Evolutionary conservation across 2,888 invertebrate genomes (phyloP), one percentile per base, ranked within the genome.

Genomic region (Hymenopus coronatus): DNA sequence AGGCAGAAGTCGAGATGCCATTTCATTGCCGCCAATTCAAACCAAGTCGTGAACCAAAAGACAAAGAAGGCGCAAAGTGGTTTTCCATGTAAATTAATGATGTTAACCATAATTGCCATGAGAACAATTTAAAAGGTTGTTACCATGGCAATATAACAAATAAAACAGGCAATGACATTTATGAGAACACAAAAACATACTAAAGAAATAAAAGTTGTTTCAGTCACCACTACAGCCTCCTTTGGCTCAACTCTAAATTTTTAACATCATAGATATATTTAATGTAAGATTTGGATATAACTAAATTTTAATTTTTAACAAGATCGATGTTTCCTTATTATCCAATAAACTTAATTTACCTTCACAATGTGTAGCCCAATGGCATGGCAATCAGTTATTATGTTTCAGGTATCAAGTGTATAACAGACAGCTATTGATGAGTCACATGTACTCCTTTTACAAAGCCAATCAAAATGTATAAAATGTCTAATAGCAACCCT

Each of bases 61-160:
- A 95, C 94, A 95, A 94, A 95, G 94, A 94, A 94, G 94, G 94
- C 95, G 95, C 94, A 95, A 94, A 93, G 94, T 94, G 94, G 94
- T 94, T 95, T 95, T 95, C 95, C 95, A 94, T 94, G 94, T 95
- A 94, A 95, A 93, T 93, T 93, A 94, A 92, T 93, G 89, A 90
- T 90, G 90, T 89, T 90, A 91, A 90, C 88, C 89, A 90, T 88
- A 86, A 90, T 90, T 89, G 90, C 90, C 89, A 89, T 90, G 90
- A 89, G 89, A 90, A 90, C 90, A 90, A 88, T 88, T 84, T 30
- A 86, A 88, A 83, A 87, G 87, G 82, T 82, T 88, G 89, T 90
- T 90, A 90, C 91, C 91, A 91, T 85, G 90, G 90, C 90, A 90
- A 91, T 90, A 88, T 87, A 88, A 89, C 83, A 88, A 88, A 89